Conservation (phyloP, 2,797 vertebrate species). For the Dicrostonyx torquatus region DNA sequence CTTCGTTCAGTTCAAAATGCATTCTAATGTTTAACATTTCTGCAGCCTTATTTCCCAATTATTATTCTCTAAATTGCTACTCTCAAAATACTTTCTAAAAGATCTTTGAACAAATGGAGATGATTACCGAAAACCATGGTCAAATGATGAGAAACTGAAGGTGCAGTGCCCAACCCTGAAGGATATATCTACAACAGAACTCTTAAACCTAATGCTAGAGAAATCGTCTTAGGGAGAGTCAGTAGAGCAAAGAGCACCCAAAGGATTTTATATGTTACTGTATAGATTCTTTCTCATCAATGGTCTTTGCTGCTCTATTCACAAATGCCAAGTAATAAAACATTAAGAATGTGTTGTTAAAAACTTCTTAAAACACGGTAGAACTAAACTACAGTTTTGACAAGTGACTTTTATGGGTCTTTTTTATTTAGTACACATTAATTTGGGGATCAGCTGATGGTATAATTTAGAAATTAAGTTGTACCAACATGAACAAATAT, state of each 20-base stretch:
- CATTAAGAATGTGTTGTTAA: not conserved
- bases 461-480: not conserved
- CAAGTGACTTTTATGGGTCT: not conserved
- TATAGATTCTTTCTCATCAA: not conserved
- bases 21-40: not conserved
- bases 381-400: not conserved
- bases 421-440: not conserved
- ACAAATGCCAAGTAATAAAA: not conserved
- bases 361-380: not conserved
- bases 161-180: not conserved
- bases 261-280: not conserved
- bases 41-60: not conserved
- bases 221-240: not conserved
- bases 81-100: not conserved
- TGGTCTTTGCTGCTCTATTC: not conserved
- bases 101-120: not conserved
- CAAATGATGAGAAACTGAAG: not conserved
- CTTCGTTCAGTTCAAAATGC: not conserved
- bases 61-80: not conserved
- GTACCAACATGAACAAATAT: not conserved
- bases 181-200: not conserved
- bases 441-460: not conserved
- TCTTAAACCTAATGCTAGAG: not conserved
- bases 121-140: not conserved
- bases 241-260: not conserved